Percentiles rank a stretch among this genome's conserved stretches.
These are phyloP conservation scores for Trachops cirrhosus DNA, from an alignment of 2,797 vertebrate species.

Conservation along the genomic window DNA sequence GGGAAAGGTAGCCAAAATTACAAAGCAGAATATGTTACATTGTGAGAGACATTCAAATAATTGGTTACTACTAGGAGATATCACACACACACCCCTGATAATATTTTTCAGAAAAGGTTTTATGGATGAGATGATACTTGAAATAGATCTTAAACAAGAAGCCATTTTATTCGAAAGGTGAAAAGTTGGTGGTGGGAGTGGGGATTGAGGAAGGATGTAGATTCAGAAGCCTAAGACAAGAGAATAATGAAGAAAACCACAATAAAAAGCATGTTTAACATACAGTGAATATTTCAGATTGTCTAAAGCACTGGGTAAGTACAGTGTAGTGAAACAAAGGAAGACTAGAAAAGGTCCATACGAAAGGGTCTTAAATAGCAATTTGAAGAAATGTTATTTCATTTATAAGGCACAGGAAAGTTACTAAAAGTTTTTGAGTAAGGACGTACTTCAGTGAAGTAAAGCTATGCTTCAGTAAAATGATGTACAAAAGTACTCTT, in stretches of 20 bases:
- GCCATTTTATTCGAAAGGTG: background rate
- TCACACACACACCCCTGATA: background rate
- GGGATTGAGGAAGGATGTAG: background rate
- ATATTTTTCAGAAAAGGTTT: conserved; percentile 5
- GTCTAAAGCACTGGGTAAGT: background rate
- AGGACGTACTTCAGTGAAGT: too few relatives aligned
- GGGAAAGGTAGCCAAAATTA: background rate
- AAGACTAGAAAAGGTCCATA: background rate
- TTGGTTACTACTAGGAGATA: background rate
- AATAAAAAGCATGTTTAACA: background rate
- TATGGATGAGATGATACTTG: background rate
- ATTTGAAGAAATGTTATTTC: background rate
- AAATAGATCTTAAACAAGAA: background rate
- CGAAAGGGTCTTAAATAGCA: background rate
- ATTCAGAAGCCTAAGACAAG: background rate
- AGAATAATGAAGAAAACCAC: background rate
- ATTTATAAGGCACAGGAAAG: background rate
- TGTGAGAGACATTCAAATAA: background rate
- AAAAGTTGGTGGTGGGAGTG: background rate
- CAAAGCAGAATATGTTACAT: background rate
- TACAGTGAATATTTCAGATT: background rate
- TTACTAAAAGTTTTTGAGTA: background rate
- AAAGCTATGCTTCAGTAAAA: background rate
- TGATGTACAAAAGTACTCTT: background rate
- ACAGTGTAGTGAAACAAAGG: background rate